Evolutionary conservation across 2,113 vertebrate genomes (phyloP), one percentile per base, ranked within the genome.

Genomic region (Pelecanoides urinatrix): DNA sequence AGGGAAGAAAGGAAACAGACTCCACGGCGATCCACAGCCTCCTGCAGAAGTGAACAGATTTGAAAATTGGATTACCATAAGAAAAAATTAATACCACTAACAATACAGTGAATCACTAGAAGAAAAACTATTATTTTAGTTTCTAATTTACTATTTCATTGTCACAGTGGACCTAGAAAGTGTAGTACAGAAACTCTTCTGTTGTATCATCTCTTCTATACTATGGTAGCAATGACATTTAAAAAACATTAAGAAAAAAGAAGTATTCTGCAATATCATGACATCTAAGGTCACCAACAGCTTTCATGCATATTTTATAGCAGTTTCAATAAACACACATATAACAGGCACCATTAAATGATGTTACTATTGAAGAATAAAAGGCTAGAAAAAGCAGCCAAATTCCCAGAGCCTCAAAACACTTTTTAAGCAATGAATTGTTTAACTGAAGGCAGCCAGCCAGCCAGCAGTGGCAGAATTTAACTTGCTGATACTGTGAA

Each of bases 1-100:
- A 99, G 83, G 91, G 97, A 97, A n/a, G 98, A 98, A 67, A 98
- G 91, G 95, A 98, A 98, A 91, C 97, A 98, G 61, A 94, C 94
- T 4, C 96, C 97, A 94, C 95, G 97, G 58, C 95, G 82, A 59
- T 99, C 98, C 96, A 98, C 95, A 34, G 96, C 96, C 79, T 96
- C 98, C 99, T 99, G 96, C 53, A 76, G 88, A 92, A 94, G 77
- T 45, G 58, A 78, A 61, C 52, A 92, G 27, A 92, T 88, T 75
- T 71, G 26, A 89, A 58, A 94, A 66, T 0, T 61, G 34, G 20
- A 86, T 81, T 85, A 93, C 9, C 36, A 6, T 32, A 25, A 22
- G 40, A 26, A 42, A 66, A 94, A 49, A 36, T 8, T 47, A 36
- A 71, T 13, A 25, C 12, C 38, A 63, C 15, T 81, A 95, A 89